Conservation (phyloP, 2,888 invertebrate species). For the Odontothrips loti region DNA sequence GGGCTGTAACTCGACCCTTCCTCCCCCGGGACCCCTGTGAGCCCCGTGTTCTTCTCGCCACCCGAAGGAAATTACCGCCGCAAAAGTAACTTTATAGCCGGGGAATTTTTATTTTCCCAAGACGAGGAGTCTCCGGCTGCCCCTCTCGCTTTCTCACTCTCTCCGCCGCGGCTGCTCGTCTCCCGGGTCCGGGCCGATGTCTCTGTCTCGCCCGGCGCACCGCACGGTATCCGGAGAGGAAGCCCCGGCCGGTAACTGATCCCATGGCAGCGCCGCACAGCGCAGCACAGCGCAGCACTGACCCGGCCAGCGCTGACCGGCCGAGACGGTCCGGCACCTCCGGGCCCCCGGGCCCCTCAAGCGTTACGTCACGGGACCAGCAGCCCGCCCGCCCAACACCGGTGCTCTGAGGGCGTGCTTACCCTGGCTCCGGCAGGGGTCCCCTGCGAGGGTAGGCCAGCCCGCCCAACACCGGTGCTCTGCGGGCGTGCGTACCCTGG, state of each 20-base stretch:
- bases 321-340: neutral
- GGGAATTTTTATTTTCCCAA: neutral
- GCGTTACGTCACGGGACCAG: neutral
- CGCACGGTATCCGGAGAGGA: neutral
- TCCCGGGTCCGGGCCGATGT: no score
- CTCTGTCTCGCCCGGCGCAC: no score
- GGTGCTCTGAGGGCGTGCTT: no score
- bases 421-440: no score
- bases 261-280: neutral
- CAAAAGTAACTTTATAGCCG: slow-evolving; percentile 20
- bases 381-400: no score
- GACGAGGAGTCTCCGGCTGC: no score
- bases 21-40: neutral
- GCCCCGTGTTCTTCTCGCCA: neutral
- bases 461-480: no score
- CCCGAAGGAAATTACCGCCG: slow-evolving; percentile 17
- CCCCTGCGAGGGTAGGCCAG: no score
- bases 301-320: neutral
- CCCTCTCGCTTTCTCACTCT: no score
- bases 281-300: neutral
- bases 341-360: no score
- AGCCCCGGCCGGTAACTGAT: neutral
- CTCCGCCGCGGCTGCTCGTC: no score
- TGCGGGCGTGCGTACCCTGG: no score
- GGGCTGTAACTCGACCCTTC: slow-evolving; percentile 1